Base-by-base conservation (phyloP, 2,797 vertebrate genomes). In the Percopsis omiscomaycus region DNA sequence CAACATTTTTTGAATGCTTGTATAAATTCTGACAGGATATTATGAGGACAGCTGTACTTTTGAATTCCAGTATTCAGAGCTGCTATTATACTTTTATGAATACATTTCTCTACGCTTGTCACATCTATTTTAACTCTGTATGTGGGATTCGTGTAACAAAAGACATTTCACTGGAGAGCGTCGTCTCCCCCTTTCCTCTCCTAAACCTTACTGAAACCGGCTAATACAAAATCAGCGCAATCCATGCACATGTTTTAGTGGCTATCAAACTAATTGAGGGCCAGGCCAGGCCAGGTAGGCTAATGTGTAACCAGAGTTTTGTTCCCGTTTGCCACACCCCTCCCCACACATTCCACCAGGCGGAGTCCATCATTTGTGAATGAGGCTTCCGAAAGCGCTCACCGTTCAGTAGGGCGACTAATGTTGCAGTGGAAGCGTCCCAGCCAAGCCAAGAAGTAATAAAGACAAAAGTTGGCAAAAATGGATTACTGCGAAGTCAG, bases 361-460 rank as follows among this genome's bases (percentile, higher is more conserved):
- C 82, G 92, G 90, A 77, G 91, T 72, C 82, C 4, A 64, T 79
- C 84, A 82, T 84, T 92, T 90, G 88, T 93, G 88, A 93, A 93
- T 93, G 91, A 88, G 92, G 60, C 76, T 64, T 74, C 72, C 60
- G 71, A 73, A 72, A 68, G n/a, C 49, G 72, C 64, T 59, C 73
- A 64, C 68, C 50, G 28, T 73, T 68, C 86, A 68, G 55, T 57
- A 12, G 52, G 52, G 60, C 52, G 37, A 69, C 72, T 47, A 30
- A 60, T 68, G 62, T 59, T 66, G 48, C 77, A 70, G 84, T 71
- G 79, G 67, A 74, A 69, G 56, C 73, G 74, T 69, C 60, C 46
- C 81, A 78, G 74, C 64, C 71, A 55, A 79, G 80, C 73, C 54
- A 73, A 80, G 72, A 49, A 75, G 73, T 64, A 44, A 56, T 32